phyloP scores from a whole-genome alignment of 2,888 invertebrate genomes.

The Polydrusus tereticollis region DNA sequence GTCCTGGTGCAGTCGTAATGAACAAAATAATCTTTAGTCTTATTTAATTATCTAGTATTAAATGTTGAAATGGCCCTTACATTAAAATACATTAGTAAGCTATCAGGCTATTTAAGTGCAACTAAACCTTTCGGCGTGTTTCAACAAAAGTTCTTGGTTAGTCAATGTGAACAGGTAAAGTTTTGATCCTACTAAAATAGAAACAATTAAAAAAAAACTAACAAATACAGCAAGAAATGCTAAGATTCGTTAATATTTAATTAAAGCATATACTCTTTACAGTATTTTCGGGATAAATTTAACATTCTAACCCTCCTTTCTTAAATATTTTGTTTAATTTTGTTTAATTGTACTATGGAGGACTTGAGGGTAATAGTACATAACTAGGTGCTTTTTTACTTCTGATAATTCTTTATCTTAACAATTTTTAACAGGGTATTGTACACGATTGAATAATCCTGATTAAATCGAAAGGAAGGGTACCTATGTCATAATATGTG shows the following conservation, averaged over 20 bases:
- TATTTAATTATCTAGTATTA: neutral
- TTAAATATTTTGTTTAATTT: too few species aligned
- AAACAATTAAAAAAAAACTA: neutral
- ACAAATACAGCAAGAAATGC: neutral
- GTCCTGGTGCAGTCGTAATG: neutral
- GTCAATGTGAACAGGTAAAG: conserved; percentile 53
- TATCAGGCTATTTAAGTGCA: conserved; percentile 35
- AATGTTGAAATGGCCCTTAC: conserved; percentile 37
- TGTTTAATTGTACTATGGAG: too few species aligned
- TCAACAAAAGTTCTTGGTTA: conserved; percentile 28
- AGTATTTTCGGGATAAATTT: neutral
- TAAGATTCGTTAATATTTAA: neutral
- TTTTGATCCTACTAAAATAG: neutral
- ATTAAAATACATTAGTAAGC: conserved; percentile 36
- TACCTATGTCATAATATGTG: too few species aligned
- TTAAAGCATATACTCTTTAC: neutral
- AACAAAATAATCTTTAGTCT: neutral
- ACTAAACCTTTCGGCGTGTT: conserved; percentile 31
- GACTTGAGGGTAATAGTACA: too few species aligned
- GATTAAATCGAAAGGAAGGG: too few species aligned
- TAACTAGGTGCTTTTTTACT: too few species aligned
- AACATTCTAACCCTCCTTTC: neutral
- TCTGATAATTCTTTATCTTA: too few species aligned
- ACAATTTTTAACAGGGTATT: too few species aligned
- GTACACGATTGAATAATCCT: too few species aligned